Conservation (phyloP, 2,888 invertebrate species). For the Temnothorax ravouxi region DNA sequence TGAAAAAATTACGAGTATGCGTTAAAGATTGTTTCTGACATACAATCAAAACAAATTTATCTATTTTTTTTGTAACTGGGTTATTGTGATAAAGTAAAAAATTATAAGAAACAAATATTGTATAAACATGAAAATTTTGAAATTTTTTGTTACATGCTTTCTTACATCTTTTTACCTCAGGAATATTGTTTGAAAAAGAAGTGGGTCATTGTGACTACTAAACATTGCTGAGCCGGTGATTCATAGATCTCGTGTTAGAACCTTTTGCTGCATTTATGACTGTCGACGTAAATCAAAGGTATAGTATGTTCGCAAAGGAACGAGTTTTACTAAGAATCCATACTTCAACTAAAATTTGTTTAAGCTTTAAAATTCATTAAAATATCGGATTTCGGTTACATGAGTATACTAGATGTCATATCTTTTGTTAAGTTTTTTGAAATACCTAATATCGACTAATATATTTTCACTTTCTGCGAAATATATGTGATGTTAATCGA, state of each 20-base stretch:
- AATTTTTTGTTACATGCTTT: background rate
- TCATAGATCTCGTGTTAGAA: constrained; percentile 28
- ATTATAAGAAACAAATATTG: background rate
- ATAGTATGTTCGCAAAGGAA: constrained; percentile 10
- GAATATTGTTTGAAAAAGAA: constrained; percentile 37
- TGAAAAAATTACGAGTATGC: background rate
- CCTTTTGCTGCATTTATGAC: constrained; percentile 13
- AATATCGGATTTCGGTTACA: background rate
- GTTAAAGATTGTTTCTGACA: background rate
- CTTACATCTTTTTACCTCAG: background rate
- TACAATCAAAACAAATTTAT: background rate
- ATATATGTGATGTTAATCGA: background rate
- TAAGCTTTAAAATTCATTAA: constrained; percentile 8
- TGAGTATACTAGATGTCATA: no score
- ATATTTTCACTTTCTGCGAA: background rate
- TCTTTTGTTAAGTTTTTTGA: background rate
- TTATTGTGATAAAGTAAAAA: background rate
- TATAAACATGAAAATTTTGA: background rate
- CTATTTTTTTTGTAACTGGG: background rate
- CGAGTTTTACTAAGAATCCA: constrained; percentile 6
- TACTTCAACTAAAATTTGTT: background rate
- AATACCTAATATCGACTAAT: background rate
- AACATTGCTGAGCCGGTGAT: constrained; percentile 38
- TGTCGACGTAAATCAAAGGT: constrained; percentile 30
- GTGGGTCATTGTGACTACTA: constrained; percentile 16